Evolutionary conservation across 2,113 vertebrate genomes (phyloP).

Genomic region (Phalacrocorax brasilianus): DNA sequence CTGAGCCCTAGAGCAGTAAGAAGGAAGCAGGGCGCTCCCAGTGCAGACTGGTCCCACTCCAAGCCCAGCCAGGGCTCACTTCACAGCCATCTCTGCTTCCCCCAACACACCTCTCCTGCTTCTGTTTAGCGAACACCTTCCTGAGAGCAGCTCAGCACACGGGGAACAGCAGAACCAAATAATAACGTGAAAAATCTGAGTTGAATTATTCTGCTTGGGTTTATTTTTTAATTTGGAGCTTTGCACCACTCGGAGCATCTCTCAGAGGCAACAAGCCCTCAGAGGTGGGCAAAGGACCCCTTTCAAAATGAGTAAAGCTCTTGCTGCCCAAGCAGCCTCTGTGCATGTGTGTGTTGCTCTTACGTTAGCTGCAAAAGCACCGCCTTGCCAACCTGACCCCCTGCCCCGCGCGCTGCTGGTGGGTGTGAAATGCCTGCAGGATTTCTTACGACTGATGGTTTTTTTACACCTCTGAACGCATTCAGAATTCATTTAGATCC

Average conservation of each 20-base stretch:
- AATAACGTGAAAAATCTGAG: neutral
- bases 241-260: neutral
- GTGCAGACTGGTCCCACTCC: neutral
- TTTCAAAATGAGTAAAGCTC: neutral
- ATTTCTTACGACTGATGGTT: neutral
- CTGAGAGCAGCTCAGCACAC: neutral
- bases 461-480: constrained; percentile 39
- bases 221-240: neutral
- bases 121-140: neutral
- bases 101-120: neutral
- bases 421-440: constrained; percentile 23
- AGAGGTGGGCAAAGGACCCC: neutral
- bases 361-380: neutral
- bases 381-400: neutral
- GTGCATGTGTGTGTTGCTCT: neutral
- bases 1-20: neutral
- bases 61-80: neutral
- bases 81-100: neutral
- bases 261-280: neutral
- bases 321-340: neutral
- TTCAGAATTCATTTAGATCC: neutral
- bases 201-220: neutral
- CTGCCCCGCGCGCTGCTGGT: neutral
- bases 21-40: neutral
- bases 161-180: neutral